Evolutionary conservation across 2,797 vertebrate species (phyloP), one percentile per base, ranked within the genome.

Genomic region (Crax fasciolata): DNA sequence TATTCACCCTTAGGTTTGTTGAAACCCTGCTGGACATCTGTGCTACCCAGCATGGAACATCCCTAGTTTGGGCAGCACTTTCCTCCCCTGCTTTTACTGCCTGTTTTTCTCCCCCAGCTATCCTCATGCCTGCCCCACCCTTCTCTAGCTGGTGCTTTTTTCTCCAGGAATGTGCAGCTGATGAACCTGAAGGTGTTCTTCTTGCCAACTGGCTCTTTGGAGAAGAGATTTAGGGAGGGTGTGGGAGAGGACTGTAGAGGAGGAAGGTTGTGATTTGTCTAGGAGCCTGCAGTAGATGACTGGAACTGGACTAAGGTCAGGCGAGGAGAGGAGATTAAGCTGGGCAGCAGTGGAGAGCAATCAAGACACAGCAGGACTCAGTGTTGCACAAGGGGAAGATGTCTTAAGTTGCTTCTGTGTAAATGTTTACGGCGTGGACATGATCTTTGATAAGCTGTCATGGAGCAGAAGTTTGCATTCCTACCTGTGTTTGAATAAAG

Each of bases 131-230:
- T 92, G 6, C 87, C 61, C 84, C 91, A 71, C 95, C 93, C 83
- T 93, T 62, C 35, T 90, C 52, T 86, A 65, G 46, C 39, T 76
- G 52, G 25, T 87, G 70, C 70, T 93, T 84, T 85, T 90, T 52
- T 86, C 12, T 91, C 58, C 87, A 87, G 85, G 87, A 95, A 96
- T 95, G 91, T 93, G 94, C 79, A 84, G 89, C 85, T 94, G 63
- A 93, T 91, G 89, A 94, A 85, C 87, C 90, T 91, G 68, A 59
- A 85, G 87, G 87, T 86, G 57, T 1, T 90, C 18, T 73, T 81
- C 35, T 93, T 94, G 71, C 89, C 87, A 90, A 89, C 73, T 27
- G 44, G 39, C 82, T 89, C 55, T 86, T 63, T 81, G 66, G 41
- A 24, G 0, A 84, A 75, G 62, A 80, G 54, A n/a, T 58, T 83